Base-by-base conservation (phyloP, 2,888 invertebrate genomes). In the Cremastobaeus sp. region DNA sequence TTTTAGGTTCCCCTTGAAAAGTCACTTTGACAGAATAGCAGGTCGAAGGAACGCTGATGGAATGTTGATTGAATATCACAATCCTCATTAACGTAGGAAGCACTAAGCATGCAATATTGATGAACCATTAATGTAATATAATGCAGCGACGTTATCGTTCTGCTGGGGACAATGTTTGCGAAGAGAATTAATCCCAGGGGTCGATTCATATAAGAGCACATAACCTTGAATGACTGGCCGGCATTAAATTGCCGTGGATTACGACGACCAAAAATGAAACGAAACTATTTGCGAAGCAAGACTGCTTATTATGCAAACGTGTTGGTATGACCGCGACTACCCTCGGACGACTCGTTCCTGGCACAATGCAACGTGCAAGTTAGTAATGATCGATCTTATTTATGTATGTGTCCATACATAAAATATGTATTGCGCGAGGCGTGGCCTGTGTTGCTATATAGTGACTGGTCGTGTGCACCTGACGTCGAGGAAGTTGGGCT, bases 381-480 rank as follows among this genome's bases (percentile, higher is more conserved):
- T 20, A 39, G 2, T n/a, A 11, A 50, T 41, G 41, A 64, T 64
- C 64, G 64, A 64, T 64, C 35, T 45, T 64, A 54, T 52, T 43
- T 54, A 45, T 45, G 45, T 52, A 32, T 18, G 28, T 41, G 17
- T n/a, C n/a, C 28, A 14, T 21, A 45, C 20, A 17, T 45, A 43
- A 62, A 62, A 50, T 62, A 39, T 50, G 52, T 64, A 43, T 64
- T 35, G 30, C 37, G 47, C 15, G 43, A 45, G 45, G 47, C 47
- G 25, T 35, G 18, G 15, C 30, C 12, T 28, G 39, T 8, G 21
- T 28, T 35, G 17, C 15, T 47, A 57, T 57, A 30, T 21, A 45
- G 25, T 12, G 60, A 14, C n/a, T 15, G 30, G 55, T 55, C 55
- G 39, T 2, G 21, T 65, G 65, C 55, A 65, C 32, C 55, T 65